These are phyloP conservation scores for Drosophila flavopinicola DNA, from an alignment of 2,888 invertebrate species.

Conservation along the genomic window DNA sequence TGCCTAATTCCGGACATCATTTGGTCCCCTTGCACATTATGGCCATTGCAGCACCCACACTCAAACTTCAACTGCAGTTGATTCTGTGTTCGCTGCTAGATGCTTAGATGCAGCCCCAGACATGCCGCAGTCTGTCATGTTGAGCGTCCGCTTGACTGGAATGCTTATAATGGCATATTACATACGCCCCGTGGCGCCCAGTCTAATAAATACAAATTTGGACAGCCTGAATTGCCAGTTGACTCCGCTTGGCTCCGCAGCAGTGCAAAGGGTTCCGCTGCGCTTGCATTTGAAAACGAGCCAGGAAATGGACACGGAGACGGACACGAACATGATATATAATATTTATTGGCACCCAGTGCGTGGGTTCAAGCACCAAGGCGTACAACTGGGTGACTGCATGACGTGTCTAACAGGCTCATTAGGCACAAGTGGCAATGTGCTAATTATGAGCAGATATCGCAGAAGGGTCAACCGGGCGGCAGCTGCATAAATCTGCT, in stretches of 20 bases:
- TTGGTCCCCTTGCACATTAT: constrained; percentile 26
- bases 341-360: constrained; percentile 69
- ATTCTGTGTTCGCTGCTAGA: constrained; percentile 15
- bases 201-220: constrained; percentile 78
- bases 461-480: constrained; percentile 43
- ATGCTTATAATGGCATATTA: constrained; percentile 72
- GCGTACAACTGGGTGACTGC: constrained; percentile 28
- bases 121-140: constrained; percentile 63
- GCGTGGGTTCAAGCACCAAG: constrained; percentile 31
- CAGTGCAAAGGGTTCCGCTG: constrained; percentile 20
- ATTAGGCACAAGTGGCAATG: constrained; percentile 83
- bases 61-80: constrained; percentile 17
- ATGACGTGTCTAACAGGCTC: constrained; percentile 81
- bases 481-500: constrained; percentile 51
- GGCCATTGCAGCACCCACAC: constrained; percentile 35
- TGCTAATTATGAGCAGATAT: constrained; percentile 79
- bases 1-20: constrained; percentile 35
- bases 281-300: constrained; percentile 5
- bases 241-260: constrained; percentile 14
- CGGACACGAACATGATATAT: constrained; percentile 39
- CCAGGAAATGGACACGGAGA: too few relatives aligned
- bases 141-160: constrained; percentile 39
- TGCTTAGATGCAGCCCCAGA: constrained; percentile 29
- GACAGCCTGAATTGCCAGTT: constrained; percentile 69
- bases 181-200: constrained; percentile 75